Evolutionary conservation across 2,888 invertebrate species (phyloP).

Genomic region (Oegoconia quadripuncta): DNA sequence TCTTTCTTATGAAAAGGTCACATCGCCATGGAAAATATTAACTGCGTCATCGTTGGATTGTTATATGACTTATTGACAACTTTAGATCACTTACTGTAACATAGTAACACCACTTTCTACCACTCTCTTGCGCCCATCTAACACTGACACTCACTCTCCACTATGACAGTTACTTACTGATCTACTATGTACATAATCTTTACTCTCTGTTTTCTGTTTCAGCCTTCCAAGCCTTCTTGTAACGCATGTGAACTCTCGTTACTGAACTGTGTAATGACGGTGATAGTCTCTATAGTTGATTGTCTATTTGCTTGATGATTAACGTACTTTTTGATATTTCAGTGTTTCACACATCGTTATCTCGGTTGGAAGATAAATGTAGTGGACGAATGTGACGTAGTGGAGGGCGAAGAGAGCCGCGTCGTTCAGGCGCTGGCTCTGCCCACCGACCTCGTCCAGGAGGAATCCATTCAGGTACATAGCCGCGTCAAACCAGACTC

Average conservation of each 20-base stretch:
- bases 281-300: constrained; percentile 32
- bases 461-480: constrained; percentile 82
- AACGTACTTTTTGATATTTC: too few relatives aligned
- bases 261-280: constrained; percentile 37
- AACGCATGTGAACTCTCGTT: constrained; percentile 62
- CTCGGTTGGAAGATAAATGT: constrained; percentile 98
- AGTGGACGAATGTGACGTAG: constrained; percentile 78
- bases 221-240: constrained; percentile 74
- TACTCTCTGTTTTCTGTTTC: constrained; percentile 75
- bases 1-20: too few relatives aligned
- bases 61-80: too few relatives aligned
- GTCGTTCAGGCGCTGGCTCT: constrained; percentile 58
- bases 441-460: constrained; percentile 54
- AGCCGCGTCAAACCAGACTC: constrained; percentile 81
- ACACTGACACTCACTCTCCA: constrained; percentile 13
- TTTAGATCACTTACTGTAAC: too few relatives aligned
- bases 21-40: background rate
- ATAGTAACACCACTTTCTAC: too few relatives aligned
- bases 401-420: constrained; percentile 73
- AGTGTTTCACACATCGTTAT: constrained; percentile 96
- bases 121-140: background rate
- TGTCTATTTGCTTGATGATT: background rate
- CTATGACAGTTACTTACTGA: constrained; percentile 3
- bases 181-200: constrained; percentile 59
- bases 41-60: too few relatives aligned